Base-by-base conservation (phyloP, 2,888 invertebrate species). In the Caenorhabditis uteleia region DNA sequence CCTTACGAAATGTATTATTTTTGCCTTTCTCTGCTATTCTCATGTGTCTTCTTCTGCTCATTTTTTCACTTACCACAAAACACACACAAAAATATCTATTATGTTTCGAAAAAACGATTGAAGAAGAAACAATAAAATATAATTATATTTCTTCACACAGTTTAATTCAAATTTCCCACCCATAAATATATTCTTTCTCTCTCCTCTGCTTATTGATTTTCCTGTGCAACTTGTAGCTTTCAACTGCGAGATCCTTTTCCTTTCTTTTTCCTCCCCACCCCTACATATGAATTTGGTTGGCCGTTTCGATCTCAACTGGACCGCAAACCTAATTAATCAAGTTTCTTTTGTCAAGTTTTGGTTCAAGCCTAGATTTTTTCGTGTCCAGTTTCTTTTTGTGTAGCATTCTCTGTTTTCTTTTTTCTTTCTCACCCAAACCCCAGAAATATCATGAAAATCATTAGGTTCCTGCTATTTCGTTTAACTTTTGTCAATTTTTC, bases 341-440 rank as follows among this genome's bases (percentile, higher is more conserved):
- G n/a, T n/a, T n/a, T n/a, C n/a, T n/a, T 40, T 61, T 61, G 55
- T 55, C 48, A 42, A 57, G 53, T 64, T 57, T 54, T 64, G 56
- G 39, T 51, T n/a, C 29, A 23, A 18, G 16, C 31, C 12, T 48
- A 12, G 36, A 45, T 31, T 5, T 20, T 64, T 43, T 48, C 59
- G 18, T 25, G 12, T n/a, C 36, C 16, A 7, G 6, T 40, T 40
- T 40, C 14, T 5, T 40, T 40, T 20, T 21, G 16, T 40, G 16
- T 40, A 6, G n/a, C n/a, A n/a, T n/a, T 40, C 40, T 18, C 25
- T 20, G 10, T 40, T 40, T 40, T 18, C 38, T 16, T 38, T 38
- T 38, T 38, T 40, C 12, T 23, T 40, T 40, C 23, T 23, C 23
- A n/a, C n/a, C n/a, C n/a, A 40, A 18, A 6, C 7, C 7, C 23